A percentile compares a stretch with the other conserved stretches of the same genome.
Conservation (phyloP, 2,888 invertebrate species). For the Entomobrya proxima region DNA sequence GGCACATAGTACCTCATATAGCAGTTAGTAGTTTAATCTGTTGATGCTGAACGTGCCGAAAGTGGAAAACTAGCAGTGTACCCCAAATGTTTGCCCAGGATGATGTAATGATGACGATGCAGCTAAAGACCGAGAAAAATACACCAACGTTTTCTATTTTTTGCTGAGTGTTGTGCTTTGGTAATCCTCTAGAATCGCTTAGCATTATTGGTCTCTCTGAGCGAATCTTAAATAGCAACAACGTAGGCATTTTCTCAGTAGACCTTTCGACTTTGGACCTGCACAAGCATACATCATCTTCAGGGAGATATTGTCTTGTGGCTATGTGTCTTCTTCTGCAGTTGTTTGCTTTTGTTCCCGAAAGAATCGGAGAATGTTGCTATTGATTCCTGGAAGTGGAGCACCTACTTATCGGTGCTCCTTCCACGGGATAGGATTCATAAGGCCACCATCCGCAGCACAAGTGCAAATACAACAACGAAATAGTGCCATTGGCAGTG, state of each 20-base stretch:
- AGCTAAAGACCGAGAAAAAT: conserved; percentile 10
- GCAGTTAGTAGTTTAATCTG: neutral
- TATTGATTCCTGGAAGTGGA: conserved; percentile 67
- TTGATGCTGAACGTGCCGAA: conserved; percentile 10
- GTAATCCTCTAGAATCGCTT: neutral
- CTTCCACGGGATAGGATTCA: conserved; percentile 58
- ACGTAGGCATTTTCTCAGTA: conserved; percentile 19
- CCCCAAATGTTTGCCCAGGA: neutral
- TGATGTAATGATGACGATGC: conserved; percentile 35
- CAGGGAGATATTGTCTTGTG: neutral
- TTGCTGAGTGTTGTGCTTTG: conserved; percentile 19
- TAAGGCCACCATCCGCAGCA: conserved; percentile 44
- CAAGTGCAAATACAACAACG: conserved; percentile 32
- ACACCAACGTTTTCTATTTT: neutral
- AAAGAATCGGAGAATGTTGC: conserved; percentile 58
- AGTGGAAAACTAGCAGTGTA: neutral
- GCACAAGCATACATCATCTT: no score
- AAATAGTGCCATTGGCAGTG: conserved; percentile 24
- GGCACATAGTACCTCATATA: no score
- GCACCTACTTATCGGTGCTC: conserved; percentile 56
- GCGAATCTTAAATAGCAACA: neutral
- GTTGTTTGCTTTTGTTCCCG: conserved; percentile 9
- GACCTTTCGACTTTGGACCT: neutral
- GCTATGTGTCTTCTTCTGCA: conserved; percentile 9
- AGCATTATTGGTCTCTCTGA: neutral